Conservation (phyloP, 2,888 invertebrate genomes). For the Oligia strigilis region DNA sequence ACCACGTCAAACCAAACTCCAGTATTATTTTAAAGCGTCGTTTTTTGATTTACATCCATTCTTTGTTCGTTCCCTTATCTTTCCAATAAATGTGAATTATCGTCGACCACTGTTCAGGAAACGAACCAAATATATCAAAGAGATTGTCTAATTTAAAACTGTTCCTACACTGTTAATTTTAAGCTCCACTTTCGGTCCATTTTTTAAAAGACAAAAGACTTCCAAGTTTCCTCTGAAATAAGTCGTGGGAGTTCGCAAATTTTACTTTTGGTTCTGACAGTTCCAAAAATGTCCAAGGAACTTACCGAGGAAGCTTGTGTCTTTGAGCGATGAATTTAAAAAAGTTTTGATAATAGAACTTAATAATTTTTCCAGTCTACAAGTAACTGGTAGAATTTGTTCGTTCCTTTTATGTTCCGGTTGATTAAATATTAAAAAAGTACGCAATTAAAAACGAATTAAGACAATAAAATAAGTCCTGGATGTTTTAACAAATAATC, state of each 20-base stretch:
- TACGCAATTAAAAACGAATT: slow-evolving; percentile 17
- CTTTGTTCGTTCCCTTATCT: slow-evolving; percentile 87
- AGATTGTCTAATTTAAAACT: slow-evolving; percentile 88
- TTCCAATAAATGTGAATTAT: slow-evolving; percentile 88
- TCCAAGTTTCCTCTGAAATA: slow-evolving; percentile 40
- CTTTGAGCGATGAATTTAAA: slow-evolving; percentile 66
- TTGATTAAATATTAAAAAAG: slow-evolving; percentile 45
- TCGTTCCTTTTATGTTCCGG: slow-evolving; percentile 35
- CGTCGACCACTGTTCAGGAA: slow-evolving; percentile 81
- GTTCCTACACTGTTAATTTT: slow-evolving; percentile 78
- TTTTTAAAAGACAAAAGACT: slow-evolving; percentile 56
- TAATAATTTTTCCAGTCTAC: slow-evolving; percentile 38
- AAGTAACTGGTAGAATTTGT: slow-evolving; percentile 17
- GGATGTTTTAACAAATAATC: background rate
- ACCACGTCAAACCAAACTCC: slow-evolving; percentile 60
- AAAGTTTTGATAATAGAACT: slow-evolving; percentile 64
- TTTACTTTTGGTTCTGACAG: slow-evolving; percentile 68
- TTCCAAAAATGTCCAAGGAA: slow-evolving; percentile 69
- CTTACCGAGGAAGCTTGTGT: slow-evolving; percentile 58
- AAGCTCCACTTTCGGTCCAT: slow-evolving; percentile 35
- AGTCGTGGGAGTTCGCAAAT: slow-evolving; percentile 52
- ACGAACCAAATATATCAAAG: slow-evolving; percentile 83
- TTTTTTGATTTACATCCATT: slow-evolving; percentile 84
- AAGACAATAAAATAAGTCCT: slow-evolving; percentile 10
- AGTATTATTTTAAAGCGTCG: slow-evolving; percentile 76